Evolutionary conservation across 2,888 invertebrate species (phyloP), one percentile per base, ranked within the genome.

Genomic region (Acleris holmiana): DNA sequence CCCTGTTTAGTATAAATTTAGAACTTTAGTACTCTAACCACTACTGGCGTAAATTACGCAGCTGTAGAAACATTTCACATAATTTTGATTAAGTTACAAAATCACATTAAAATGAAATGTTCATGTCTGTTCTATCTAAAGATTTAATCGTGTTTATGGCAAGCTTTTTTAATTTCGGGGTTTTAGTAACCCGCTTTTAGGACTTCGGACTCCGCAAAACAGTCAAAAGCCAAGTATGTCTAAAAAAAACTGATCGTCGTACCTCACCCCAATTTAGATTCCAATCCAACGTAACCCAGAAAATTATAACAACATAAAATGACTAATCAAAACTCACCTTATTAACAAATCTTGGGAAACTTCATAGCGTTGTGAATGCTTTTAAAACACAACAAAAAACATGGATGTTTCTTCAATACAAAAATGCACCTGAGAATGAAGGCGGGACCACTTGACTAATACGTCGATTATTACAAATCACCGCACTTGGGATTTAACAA

Each of bases 351-450:
- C 89, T 82, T 85, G 84, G 81, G 84, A 89, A 88, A 88, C 84
- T 83, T 76, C 76, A 77, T 86, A 82, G 87, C 85, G 85, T 87
- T 86, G 82, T 83, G 80, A 84, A 81, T 75, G 79, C 79, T 86
- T 87, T 86, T 84, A 84, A 88, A 88, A 89, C 83, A 86, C 78
- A 84, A 84, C 81, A 87, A 88, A 85, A 89, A 88, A 85, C 79
- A 84, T 82, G 85, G 86, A 86, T 83, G 88, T 84, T 87, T 82
- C 87, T 85, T 86, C 86, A 85, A 91, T 90, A 89, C 89, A 91
- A 91, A 91, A 89, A 91, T 89, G 91, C 91, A 91, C 91, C 91
- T 91, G 91, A 91, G 91, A 89, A 91, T 89, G 89, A 87, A 90
- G 91, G 91, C 88, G 91, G 89, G 83, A 76, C 87, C 85, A 89